Conservation (phyloP, 2,797 vertebrate species). For the Allenopithecus nigroviridis region DNA sequence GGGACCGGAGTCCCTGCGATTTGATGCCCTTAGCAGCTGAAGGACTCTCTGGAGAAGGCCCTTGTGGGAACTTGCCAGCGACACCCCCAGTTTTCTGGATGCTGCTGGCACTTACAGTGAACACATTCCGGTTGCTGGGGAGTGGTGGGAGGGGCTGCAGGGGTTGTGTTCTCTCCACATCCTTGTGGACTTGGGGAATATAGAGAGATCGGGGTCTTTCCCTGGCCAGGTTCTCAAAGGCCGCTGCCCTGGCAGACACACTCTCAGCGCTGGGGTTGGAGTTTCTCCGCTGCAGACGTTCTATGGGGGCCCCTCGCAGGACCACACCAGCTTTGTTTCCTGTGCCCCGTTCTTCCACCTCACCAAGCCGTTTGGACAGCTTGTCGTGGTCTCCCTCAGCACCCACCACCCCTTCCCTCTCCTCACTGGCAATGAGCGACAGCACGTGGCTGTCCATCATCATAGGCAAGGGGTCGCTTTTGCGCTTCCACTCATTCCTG, state of each 20-base stretch:
- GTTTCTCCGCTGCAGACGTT: constrained; percentile 78
- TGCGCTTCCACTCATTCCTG: constrained; percentile 96
- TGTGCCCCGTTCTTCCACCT: constrained; percentile 13
- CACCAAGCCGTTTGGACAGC: constrained; percentile 8
- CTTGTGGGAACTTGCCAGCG: constrained; percentile 68
- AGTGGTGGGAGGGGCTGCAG: constrained; percentile 70
- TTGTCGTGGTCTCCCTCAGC: constrained; percentile 66
- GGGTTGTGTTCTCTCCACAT: constrained; percentile 20
- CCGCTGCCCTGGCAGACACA: constrained; percentile 79
- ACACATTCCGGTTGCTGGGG: constrained; percentile 81
- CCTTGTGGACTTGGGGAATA: constrained; percentile 63
- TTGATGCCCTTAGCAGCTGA: constrained; percentile 55
- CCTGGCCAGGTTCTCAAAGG: constrained; percentile 82
- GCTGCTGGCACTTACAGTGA: constrained; percentile 80
- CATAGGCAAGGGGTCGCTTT: constrained; percentile 89
- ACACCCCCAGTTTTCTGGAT: constrained; percentile 70
- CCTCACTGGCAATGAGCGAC: constrained; percentile 91
- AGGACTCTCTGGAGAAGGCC: constrained; percentile 54
- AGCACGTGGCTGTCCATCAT: constrained; percentile 92
- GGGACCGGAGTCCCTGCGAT: constrained; percentile 63
- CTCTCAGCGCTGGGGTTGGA: constrained; percentile 79
- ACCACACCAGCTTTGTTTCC: neutral
- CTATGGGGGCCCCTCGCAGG: constrained; percentile 30
- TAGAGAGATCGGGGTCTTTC: constrained; percentile 78
- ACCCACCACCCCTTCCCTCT: constrained; percentile 72